phyloP scores from a whole-genome alignment of 2,113 vertebrate genomes.

The Apodemus sylvaticus region DNA sequence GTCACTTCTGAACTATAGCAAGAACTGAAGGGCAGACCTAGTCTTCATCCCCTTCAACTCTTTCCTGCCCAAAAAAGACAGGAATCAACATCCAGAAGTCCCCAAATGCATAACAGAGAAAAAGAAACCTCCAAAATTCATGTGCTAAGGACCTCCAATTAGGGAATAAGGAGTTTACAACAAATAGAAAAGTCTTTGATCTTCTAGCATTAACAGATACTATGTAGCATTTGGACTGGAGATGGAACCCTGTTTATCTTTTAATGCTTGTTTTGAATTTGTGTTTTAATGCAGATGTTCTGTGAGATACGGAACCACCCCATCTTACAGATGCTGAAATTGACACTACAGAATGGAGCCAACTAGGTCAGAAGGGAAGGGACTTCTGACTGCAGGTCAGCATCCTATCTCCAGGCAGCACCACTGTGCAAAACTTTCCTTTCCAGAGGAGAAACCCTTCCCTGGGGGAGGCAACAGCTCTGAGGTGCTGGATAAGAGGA shows the following conservation, averaged over 20 bases:
- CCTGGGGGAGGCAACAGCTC: not conserved
- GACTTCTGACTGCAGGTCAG: not conserved
- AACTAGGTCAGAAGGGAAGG: not conserved
- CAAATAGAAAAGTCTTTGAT: not conserved
- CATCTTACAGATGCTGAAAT: constrained; percentile 35
- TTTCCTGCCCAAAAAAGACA: not conserved
- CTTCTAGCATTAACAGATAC: not conserved
- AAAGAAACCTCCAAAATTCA: not conserved
- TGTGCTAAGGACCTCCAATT: not conserved
- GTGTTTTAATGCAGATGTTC: constrained; percentile 29
- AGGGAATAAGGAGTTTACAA: not conserved
- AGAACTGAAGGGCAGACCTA: not conserved
- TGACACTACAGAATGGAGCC: not conserved
- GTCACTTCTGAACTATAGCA: not conserved
- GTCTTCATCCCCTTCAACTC: not conserved
- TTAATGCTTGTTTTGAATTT: constrained; percentile 6
- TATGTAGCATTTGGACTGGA: not conserved
- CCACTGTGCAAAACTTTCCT: not conserved
- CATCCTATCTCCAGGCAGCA: not conserved
- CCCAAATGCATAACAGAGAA: not conserved
- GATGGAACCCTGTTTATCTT: not conserved
- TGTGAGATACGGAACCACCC: not conserved
- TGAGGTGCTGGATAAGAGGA: not conserved
- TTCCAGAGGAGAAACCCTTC: not conserved
- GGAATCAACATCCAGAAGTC: not conserved